Percentiles rank a stretch among this genome's conserved stretches.
Conservation (phyloP, 2,113 vertebrate species). For the Eolophus roseicapilla region DNA sequence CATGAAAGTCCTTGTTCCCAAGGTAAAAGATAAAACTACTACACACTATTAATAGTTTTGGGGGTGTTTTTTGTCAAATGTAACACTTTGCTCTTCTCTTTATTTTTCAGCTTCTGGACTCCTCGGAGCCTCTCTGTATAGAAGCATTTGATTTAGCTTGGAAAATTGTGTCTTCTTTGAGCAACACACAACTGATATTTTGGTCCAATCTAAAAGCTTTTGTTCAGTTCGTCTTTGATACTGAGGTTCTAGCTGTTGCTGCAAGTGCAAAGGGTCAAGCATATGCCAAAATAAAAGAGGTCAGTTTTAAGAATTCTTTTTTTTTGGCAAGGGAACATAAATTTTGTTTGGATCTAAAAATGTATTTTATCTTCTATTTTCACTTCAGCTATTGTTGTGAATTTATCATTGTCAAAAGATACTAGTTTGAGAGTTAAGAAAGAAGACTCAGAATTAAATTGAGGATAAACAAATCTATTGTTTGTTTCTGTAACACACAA, state of each 20-base stretch:
- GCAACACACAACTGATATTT: constrained; percentile 88
- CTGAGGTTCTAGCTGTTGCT: constrained; percentile 75
- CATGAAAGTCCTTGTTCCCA: constrained; percentile 81
- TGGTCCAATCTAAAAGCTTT: constrained; percentile 90
- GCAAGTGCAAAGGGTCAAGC: constrained; percentile 71
- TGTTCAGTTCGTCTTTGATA: constrained; percentile 82
- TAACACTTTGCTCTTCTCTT: neutral
- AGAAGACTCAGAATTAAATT: neutral
- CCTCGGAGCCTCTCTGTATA: constrained; percentile 79
- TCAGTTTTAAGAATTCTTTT: constrained; percentile 44
- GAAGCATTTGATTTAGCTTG: constrained; percentile 84
- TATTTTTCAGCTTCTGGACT: constrained; percentile 74
- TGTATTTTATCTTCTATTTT: neutral
- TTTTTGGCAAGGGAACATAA: neutral
- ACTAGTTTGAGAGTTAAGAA: neutral
- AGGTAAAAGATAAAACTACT: constrained; percentile 71
- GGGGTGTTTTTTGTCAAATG: neutral
- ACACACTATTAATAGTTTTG: neutral
- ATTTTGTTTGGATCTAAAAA: neutral
- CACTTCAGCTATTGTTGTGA: neutral
- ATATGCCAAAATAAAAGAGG: constrained; percentile 81
- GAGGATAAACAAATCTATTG: neutral
- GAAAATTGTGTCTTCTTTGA: constrained; percentile 84
- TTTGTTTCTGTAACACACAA: neutral
- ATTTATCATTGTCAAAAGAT: neutral